Base-by-base conservation (phyloP, 2,888 invertebrate species). In the Amphimallon solstitiale region DNA sequence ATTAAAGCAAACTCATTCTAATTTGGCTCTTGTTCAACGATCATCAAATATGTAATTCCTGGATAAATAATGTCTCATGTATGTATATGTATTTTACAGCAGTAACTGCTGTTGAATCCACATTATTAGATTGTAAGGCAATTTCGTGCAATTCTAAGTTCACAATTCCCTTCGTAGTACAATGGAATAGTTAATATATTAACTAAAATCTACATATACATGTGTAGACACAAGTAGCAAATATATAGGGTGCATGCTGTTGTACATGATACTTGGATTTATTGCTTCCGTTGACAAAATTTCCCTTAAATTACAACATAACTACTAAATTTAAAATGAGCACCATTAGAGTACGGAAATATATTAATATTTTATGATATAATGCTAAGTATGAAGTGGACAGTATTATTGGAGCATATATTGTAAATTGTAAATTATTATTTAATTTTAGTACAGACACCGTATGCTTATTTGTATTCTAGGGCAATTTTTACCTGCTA, bases 251-350 rank as follows among this genome's bases (percentile, higher is more conserved):
- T 21, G 21, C 37, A 62, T 54, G 34, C 43, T 52, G n/a, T 40
- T 40, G 34, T 40, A 48, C 40, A 52, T 15, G 40, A 46, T 21
- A 56, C 63, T 66, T 63, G 48, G 61, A 65, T 65, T 65, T 65
- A 65, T 61, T 59, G 65, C 65, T 35, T 14, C 38, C 48, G 65
- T 59, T 43, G 61, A 65, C 61, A 61, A 61, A 52, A 61, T 65
- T 61, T 65, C 65, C 61, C 52, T 65, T 51, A 45, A 65, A 65
- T 61, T 61, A 45, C 65, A 65, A n/a, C n/a, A n/a, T n/a, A n/a
- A n/a, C n/a, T n/a, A n/a, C n/a, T n/a, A n/a, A n/a, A n/a, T n/a
- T n/a, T n/a, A n/a, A n/a, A n/a, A n/a, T n/a, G n/a, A 59, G 29
- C n/a, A n/a, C 34, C 34, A 49, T 23, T n/a, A n/a, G n/a, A n/a